phyloP scores from a whole-genome alignment of 1,140 invertebrate genomes.

The Asbolus verrucosus region DNA sequence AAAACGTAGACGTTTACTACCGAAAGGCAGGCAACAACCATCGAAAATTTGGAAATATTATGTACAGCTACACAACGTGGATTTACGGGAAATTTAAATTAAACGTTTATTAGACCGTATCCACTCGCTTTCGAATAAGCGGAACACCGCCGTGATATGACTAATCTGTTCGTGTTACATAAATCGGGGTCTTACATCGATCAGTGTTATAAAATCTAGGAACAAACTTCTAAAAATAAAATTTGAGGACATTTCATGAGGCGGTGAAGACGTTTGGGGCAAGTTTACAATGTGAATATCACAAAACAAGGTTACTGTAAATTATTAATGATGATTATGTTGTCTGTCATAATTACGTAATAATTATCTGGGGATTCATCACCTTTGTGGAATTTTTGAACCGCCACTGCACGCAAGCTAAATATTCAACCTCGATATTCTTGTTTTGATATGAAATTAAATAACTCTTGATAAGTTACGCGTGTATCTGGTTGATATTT shows the following conservation, averaged over 20 bases:
- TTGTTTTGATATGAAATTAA: neutral
- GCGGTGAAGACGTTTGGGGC: too few relatives aligned
- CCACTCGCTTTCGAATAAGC: slow-evolving; percentile 2
- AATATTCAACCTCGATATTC: neutral
- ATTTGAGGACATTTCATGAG: too few relatives aligned
- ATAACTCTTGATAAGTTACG: too few relatives aligned
- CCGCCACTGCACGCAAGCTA: slow-evolving; percentile 1
- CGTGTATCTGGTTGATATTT: slow-evolving; percentile 26
- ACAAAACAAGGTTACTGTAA: too few relatives aligned
- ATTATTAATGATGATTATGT: too few relatives aligned
- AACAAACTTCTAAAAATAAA: too few relatives aligned
- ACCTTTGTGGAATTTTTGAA: neutral
- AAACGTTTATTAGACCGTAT: slow-evolving; percentile 4
- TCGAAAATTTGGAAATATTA: neutral
- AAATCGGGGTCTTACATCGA: neutral
- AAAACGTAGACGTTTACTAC: too few relatives aligned
- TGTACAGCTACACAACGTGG: neutral
- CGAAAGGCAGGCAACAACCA: neutral
- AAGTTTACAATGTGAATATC: too few relatives aligned
- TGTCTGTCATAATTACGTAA: neutral
- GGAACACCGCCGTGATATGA: neutral
- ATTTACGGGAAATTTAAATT: neutral
- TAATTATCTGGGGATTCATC: neutral
- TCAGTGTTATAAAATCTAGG: neutral
- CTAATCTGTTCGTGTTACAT: neutral